Percentiles rank a stretch among this genome's conserved stretches.
phyloP scores from a whole-genome alignment of 2,888 invertebrate genomes.

The Keiferia lycopersicella region DNA sequence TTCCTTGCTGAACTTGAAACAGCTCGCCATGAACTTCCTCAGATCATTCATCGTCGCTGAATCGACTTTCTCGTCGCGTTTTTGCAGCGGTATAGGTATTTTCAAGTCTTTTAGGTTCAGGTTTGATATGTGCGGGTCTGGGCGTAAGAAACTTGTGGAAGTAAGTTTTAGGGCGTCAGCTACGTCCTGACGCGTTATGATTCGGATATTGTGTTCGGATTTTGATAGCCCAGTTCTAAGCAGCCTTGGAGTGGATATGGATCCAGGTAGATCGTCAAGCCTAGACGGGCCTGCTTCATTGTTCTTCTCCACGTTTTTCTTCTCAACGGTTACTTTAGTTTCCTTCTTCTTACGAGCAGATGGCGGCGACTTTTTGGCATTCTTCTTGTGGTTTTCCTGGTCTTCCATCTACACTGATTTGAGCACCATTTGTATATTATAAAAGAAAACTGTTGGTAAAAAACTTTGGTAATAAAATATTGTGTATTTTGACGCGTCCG shows the following conservation, averaged over 20 bases:
- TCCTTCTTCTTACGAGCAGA: constrained; percentile 42
- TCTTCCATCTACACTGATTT: constrained; percentile 62
- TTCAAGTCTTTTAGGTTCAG: constrained; percentile 54
- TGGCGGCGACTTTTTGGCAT: constrained; percentile 44
- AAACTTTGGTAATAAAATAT: constrained; percentile 9
- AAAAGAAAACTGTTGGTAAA: constrained; percentile 20
- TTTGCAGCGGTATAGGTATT: constrained; percentile 49
- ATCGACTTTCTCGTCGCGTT: constrained; percentile 44
- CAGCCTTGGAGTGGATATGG: constrained; percentile 42
- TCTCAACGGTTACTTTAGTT: constrained; percentile 33
- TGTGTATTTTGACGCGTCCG: constrained; percentile 11
- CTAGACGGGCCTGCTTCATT: constrained; percentile 63
- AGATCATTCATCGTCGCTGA: constrained; percentile 59
- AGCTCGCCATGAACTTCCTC: constrained; percentile 67
- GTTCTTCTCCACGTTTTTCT: constrained; percentile 9
- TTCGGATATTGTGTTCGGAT: constrained; percentile 69
- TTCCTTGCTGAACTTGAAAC: constrained; percentile 63
- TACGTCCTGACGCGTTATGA: constrained; percentile 64
- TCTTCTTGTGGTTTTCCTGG: constrained; percentile 47
- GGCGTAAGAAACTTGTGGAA: constrained; percentile 57
- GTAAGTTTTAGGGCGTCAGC: constrained; percentile 59
- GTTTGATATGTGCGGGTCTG: constrained; percentile 38
- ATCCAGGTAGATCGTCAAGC: constrained; percentile 54
- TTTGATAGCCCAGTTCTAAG: constrained; percentile 60
- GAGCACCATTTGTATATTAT: constrained; percentile 55